phyloP scores from a whole-genome alignment of 1,140 invertebrate genomes.

The Subanguina moxae region DNA sequence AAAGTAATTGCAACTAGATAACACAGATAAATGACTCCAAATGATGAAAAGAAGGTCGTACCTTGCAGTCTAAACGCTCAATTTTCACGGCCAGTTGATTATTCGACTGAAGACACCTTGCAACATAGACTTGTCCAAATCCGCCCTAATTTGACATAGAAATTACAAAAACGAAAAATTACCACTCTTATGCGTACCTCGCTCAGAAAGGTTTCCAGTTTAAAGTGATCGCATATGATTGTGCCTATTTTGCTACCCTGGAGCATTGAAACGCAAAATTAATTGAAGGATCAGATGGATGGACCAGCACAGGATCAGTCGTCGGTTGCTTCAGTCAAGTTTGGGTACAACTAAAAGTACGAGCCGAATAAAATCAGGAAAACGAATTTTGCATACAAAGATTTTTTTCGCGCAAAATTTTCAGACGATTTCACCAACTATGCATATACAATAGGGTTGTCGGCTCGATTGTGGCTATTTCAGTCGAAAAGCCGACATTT shows the following conservation, averaged over 20 bases:
- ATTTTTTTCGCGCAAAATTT: too few species aligned
- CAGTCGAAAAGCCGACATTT: too few species aligned
- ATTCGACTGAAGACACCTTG: slow-evolving; percentile 4
- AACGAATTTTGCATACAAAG: too few species aligned
- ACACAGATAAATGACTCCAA: not conserved
- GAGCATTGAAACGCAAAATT: too few species aligned
- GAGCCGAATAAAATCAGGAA: too few species aligned
- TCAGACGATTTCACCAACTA: too few species aligned
- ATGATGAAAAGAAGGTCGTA: not conserved
- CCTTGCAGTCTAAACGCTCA: not conserved
- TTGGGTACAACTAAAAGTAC: too few species aligned
- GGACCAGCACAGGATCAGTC: too few species aligned
- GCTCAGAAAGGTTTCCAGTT: slow-evolving; percentile 5
- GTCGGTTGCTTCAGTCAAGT: too few species aligned
- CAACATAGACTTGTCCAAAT: slow-evolving; percentile 10
- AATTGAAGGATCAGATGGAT: too few species aligned
- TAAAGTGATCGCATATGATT: not conserved
- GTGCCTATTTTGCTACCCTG: not conserved
- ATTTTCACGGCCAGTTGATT: slow-evolving; percentile 4
- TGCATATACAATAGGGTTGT: too few species aligned
- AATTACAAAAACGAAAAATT: not conserved
- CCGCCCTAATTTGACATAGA: not conserved
- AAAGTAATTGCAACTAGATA: slow-evolving; percentile 5
- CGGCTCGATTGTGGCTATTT: too few species aligned
- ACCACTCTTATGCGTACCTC: not conserved